Evolutionary conservation across 2,888 invertebrate genomes (phyloP).

Genomic region (Eulithis testata): DNA sequence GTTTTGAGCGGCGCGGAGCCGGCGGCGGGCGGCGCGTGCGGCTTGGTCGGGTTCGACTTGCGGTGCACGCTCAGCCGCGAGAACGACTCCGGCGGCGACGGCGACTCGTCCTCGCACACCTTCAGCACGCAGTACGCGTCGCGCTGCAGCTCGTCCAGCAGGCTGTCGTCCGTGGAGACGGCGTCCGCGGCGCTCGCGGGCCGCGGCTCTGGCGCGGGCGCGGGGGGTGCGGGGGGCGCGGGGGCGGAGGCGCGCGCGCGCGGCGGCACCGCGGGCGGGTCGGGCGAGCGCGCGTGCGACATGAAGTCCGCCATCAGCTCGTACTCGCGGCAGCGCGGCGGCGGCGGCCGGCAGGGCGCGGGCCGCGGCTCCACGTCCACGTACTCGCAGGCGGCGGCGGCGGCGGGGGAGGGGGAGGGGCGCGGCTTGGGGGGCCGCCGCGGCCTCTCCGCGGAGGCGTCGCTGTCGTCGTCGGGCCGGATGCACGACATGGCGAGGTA

Average conservation of each 20-base stretch:
- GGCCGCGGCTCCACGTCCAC: constrained; percentile 59
- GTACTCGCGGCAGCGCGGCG: constrained; percentile 68
- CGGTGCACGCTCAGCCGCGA: constrained; percentile 73
- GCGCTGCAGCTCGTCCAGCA: constrained; percentile 74
- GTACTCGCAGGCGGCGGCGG: constrained; percentile 58
- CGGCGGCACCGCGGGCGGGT: constrained; percentile 51
- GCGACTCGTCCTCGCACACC: constrained; percentile 72
- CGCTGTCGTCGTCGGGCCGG: constrained; percentile 73
- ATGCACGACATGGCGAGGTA: constrained; percentile 79
- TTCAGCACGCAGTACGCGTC: constrained; percentile 73
- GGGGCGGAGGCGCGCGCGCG: constrained; percentile 51
- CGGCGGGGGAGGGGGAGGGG: no score
- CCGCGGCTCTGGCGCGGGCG: constrained; percentile 55
- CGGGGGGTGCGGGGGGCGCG: constrained; percentile 48
- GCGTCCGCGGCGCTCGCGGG: constrained; percentile 59
- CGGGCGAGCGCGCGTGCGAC: constrained; percentile 55
- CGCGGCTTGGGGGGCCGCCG: constrained; percentile 73
- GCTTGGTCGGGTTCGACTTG: constrained; percentile 78
- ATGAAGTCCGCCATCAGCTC: constrained; percentile 77
- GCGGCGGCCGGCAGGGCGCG: constrained; percentile 44
- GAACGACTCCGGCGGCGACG: constrained; percentile 58
- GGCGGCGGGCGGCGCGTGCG: constrained; percentile 55
- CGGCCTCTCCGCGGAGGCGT: constrained; percentile 67
- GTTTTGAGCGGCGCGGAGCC: constrained; percentile 63
- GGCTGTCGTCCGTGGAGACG: constrained; percentile 72